Conservation (phyloP, 30 jellyfish, hydroid and myxozoan genomes). For the Hydra vulgaris region DNA sequence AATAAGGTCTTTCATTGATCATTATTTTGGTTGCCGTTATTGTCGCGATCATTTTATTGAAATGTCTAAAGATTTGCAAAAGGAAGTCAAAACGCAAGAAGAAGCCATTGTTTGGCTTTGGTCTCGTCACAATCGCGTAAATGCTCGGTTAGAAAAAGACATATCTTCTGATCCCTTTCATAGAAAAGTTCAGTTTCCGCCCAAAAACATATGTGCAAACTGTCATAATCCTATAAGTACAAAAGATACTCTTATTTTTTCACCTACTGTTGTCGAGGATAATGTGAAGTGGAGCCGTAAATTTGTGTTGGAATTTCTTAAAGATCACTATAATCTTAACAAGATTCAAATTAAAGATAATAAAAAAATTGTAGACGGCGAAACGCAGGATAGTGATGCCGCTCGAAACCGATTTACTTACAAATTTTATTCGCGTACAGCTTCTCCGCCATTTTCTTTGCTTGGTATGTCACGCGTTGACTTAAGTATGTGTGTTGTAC, state of each 20-base stretch:
- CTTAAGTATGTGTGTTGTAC: constrained; percentile 59
- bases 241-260: constrained; percentile 47
- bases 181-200: constrained; percentile 93
- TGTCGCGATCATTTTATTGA: constrained; percentile 92
- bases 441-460: constrained; percentile 21
- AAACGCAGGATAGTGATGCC: constrained; percentile 43
- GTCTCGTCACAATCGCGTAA: constrained; percentile 89
- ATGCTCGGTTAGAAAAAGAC: constrained; percentile 69
- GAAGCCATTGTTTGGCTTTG: constrained; percentile 90
- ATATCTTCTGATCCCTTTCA: constrained; percentile 71
- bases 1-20: constrained; percentile 57
- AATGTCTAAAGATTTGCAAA: constrained; percentile 58
- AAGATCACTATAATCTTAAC: constrained; percentile 85
- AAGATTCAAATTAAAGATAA: constrained; percentile 70
- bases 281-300: constrained; percentile 63
- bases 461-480: constrained; percentile 54
- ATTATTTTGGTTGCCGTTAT: constrained; percentile 69
- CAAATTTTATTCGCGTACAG: constrained; percentile 14
- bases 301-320: constrained; percentile 58
- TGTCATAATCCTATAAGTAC: constrained; percentile 48
- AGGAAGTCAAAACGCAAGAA: constrained; percentile 56
- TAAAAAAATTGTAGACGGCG: constrained; percentile 29
- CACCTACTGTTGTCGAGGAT: constrained; percentile 66
- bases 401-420: constrained; percentile 41
- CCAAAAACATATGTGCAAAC: constrained; percentile 45